Conservation (phyloP, 1,140 invertebrate genomes). For the Trachymyrmex septentrionalis region DNA sequence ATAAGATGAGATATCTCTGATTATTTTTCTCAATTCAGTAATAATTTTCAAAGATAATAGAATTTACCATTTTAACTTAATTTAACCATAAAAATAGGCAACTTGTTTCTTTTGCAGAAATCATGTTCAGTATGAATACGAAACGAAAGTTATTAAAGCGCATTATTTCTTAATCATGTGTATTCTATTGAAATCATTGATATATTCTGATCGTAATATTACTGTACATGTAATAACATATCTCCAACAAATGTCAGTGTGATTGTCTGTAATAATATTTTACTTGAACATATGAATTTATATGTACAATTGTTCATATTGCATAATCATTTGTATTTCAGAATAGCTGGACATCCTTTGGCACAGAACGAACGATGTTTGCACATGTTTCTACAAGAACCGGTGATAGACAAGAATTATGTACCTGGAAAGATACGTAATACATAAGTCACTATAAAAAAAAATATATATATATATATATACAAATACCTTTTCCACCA, state of each 20-base stretch:
- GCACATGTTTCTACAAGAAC: conserved; percentile 99
- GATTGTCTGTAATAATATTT: neutral
- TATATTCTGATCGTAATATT: neutral
- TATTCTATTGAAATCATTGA: neutral
- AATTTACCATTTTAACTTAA: neutral
- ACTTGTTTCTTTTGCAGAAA: neutral
- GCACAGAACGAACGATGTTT: conserved; percentile 99
- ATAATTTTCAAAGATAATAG: neutral
- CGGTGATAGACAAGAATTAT: conserved; percentile 99
- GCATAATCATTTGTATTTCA: conserved; percentile 84
- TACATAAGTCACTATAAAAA: conserved; percentile 89
- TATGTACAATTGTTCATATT: neutral
- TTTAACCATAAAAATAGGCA: neutral
- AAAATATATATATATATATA: conserved; percentile 13
- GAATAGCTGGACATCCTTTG: conserved; percentile 99
- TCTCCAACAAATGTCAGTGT: neutral
- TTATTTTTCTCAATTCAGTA: neutral
- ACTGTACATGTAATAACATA: neutral
- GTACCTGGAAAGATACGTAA: conserved; percentile 99
- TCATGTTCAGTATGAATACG: neutral
- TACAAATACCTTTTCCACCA: conserved; percentile 71
- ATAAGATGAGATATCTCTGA: no score
- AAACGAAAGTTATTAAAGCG: neutral
- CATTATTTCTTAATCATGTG: neutral
- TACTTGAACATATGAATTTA: neutral